Percentiles rank a stretch among this genome's conserved stretches.
These are phyloP conservation scores for Poeciliopsis prolifica DNA, from an alignment of 2,113 vertebrate genomes.

Conservation along the genomic window DNA sequence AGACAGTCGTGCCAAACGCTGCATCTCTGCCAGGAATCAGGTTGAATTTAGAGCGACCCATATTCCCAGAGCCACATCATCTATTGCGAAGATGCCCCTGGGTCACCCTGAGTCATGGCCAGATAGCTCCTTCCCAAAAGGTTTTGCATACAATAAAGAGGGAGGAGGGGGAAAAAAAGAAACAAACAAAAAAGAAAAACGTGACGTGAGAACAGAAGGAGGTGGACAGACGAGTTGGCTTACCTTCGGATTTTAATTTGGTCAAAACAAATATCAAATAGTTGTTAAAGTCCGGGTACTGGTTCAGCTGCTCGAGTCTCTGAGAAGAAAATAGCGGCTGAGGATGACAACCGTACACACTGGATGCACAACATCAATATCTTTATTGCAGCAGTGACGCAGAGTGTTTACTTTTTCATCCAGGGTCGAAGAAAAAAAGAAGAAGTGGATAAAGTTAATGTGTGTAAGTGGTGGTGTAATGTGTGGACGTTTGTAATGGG, in stretches of 20 bases:
- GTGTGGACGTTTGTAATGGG: conserved; percentile 4
- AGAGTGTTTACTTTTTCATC: neutral
- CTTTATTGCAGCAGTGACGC: neutral
- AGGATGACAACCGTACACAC: conserved; percentile 71
- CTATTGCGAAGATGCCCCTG: conserved; percentile 49
- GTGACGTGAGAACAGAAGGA: conserved; percentile 1
- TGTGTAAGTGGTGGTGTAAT: conserved; percentile 1
- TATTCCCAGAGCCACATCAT: conserved; percentile 68
- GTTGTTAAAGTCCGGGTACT: conserved; percentile 99
- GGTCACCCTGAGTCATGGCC: conserved; percentile 49
- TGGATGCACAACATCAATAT: conserved; percentile 20
- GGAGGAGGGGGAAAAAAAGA: neutral
- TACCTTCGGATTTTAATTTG: conserved; percentile 98
- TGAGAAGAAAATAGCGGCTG: conserved; percentile 77
- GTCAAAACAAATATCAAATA: conserved; percentile 98
- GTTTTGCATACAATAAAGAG: neutral
- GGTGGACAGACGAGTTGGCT: conserved; percentile 40
- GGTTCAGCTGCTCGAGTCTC: conserved; percentile 99
- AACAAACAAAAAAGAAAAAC: neutral
- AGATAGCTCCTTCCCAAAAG: neutral
- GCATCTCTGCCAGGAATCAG: conserved; percentile 60
- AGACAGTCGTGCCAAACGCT: conserved; percentile 53
- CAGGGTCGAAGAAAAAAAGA: neutral
- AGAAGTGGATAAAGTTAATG: neutral
- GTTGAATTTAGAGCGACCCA: conserved; percentile 79